These are phyloP conservation scores for Oikopleura albicans DNA, from an alignment of 23 tunicate genomes.

Conservation along the genomic window DNA sequence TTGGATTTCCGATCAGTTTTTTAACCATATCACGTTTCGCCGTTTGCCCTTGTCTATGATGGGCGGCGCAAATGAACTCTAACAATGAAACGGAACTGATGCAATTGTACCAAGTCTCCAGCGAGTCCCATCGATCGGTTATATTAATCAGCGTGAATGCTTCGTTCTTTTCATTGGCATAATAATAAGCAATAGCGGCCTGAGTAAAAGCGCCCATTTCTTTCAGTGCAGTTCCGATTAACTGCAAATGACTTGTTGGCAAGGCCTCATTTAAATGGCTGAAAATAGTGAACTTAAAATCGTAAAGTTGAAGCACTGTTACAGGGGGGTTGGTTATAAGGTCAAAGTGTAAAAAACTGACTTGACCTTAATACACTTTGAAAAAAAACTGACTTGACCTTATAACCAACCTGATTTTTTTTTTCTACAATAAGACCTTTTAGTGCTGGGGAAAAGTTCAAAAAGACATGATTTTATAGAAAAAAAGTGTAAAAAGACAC, in stretches of 20 bases:
- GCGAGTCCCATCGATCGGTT: background rate
- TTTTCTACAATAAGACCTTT: too few species aligned
- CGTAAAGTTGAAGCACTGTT: too few species aligned
- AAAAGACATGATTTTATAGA: too few species aligned
- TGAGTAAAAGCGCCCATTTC: background rate
- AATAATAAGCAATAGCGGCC: background rate
- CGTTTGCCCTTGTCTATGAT: background rate
- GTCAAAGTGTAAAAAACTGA: too few species aligned
- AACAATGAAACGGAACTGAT: background rate
- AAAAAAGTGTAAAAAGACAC: too few species aligned
- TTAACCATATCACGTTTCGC: background rate
- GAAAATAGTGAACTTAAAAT: too few species aligned
- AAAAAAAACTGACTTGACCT: too few species aligned
- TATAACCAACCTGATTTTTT: too few species aligned
- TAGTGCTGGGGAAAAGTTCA: too few species aligned
- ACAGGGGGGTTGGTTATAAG: too few species aligned
- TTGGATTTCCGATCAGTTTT: background rate
- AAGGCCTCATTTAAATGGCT: too few species aligned
- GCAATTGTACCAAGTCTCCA: background rate
- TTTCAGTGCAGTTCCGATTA: background rate
- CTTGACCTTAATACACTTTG: too few species aligned
- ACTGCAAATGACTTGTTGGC: background rate
- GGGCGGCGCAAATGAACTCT: background rate
- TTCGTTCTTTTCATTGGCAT: background rate
- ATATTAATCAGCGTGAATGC: background rate